Conservation (phyloP, 53 echinoderm and acorn worm genomes). For the Paracentrotus lividus region DNA sequence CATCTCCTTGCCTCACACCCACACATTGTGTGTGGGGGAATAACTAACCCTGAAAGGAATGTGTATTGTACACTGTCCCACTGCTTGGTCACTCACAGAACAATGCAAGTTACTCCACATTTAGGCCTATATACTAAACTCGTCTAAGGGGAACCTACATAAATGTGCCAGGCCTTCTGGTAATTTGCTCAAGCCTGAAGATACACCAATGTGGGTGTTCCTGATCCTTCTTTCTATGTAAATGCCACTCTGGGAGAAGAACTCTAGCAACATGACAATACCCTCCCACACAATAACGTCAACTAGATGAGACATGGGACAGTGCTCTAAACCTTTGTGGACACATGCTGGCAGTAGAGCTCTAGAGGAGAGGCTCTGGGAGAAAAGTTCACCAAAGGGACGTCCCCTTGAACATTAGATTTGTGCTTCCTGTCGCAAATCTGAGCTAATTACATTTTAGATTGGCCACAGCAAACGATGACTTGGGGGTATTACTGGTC, state of each 20-base stretch:
- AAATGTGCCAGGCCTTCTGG: neutral
- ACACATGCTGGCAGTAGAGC: constrained; percentile 70
- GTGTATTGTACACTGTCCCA: neutral
- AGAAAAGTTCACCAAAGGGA: constrained; percentile 67
- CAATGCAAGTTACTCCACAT: constrained; percentile 13
- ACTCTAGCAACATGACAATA: neutral
- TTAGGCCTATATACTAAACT: neutral
- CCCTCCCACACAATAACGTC: constrained; percentile 40
- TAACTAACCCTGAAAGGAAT: neutral
- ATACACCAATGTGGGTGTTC: constrained; percentile 18
- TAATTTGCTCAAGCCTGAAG: constrained; percentile 12
- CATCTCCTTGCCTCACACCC: constrained; percentile 11
- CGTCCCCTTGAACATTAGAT: constrained; percentile 59
- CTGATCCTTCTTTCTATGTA: constrained; percentile 5
- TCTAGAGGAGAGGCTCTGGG: constrained; percentile 20
- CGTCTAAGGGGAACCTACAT: constrained; percentile 1
- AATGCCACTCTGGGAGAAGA: neutral
- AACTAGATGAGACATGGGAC: neutral
- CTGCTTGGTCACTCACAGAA: neutral
- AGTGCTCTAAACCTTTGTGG: constrained; percentile 39
- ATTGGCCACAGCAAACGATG: neutral
- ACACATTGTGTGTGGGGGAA: neutral
- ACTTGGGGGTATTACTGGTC: neutral
- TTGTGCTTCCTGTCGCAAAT: constrained; percentile 68
- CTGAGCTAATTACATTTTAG: constrained; percentile 51